Evolutionary conservation across 2,888 invertebrate species (phyloP), one percentile per base, ranked within the genome.

Genomic region (Augochlorella aurata): DNA sequence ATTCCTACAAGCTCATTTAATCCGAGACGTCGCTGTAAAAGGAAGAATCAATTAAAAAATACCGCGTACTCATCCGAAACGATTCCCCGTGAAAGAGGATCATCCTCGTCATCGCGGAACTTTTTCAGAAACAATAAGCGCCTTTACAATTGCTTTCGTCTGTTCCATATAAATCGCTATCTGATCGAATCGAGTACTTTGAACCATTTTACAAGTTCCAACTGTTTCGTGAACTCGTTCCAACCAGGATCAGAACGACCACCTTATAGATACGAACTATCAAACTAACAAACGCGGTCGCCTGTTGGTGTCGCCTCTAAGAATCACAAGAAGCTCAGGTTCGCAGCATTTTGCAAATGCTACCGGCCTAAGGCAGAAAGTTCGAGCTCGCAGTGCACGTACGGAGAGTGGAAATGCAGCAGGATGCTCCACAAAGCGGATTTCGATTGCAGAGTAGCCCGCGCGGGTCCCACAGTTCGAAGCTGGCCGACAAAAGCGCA

Each of bases 371-470:
- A 2, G n/a, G 38, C 47, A 12, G 10, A 9, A 47, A 47, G 47
- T 21, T 54, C 21, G 21, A 54, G 21, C n/a, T 12, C 54, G 4
- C 12, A 21, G 1, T 12, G 10, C 54, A 12, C 10, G 12, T n/a
- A 21, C 12, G 12, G 21, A 54, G 21, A n/a, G 54, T 54, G 54
- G 12, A 54, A 54, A 54, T 61, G 24, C 24, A 61, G 61, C 61
- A 61, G 24, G 61, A 72, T 52, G 80, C 45, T 16, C 47, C 47
- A 21, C 77, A 21, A 50, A 74, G 74, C 21, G 44, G 68, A 81
- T 81, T 81, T 81, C 79, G 79, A 79, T 81, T 74, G 79, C 79
- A 79, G 81, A 80, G 79, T 68, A 78, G 79, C 68, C 77, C 73
- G 21, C 44, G 54, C n/a, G 8, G 65, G 44, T 71, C 72, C 38